Evolutionary conservation across 2,888 invertebrate genomes (phyloP).

Genomic region (Rhorus exstirpatorius): DNA sequence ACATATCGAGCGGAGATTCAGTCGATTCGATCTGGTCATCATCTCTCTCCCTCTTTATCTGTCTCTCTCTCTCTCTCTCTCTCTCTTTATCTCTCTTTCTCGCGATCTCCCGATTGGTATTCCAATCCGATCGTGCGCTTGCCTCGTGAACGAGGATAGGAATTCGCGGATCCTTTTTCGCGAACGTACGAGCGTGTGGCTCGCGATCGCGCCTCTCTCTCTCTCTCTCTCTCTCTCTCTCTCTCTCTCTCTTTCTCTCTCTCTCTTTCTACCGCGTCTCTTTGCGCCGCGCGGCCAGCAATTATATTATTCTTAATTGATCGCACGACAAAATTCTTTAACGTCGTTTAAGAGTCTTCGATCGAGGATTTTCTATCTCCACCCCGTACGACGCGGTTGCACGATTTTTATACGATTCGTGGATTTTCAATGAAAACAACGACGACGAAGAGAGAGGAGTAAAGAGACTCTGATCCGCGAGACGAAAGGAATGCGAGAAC

Average conservation of each 20-base stretch:
- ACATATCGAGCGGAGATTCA: slow-evolving; percentile 61
- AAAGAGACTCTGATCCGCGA: not conserved
- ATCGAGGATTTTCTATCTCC: slow-evolving; percentile 33
- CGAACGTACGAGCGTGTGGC: slow-evolving; percentile 43
- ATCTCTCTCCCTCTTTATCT: slow-evolving; percentile 20
- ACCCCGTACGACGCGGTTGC: slow-evolving; percentile 15
- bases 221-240: not conserved
- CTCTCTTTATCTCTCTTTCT: slow-evolving; percentile 17
- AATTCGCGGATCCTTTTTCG: slow-evolving; percentile 75
- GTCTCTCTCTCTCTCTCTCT: slow-evolving; percentile 57
- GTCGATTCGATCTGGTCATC: slow-evolving; percentile 50
- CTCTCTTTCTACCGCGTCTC: slow-evolving; percentile 58
- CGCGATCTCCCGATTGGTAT: slow-evolving; percentile 73
- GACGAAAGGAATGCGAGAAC: slow-evolving; percentile 21
- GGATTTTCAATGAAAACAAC: slow-evolving; percentile 57
- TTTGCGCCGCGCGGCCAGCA: slow-evolving; percentile 68
- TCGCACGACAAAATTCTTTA: slow-evolving; percentile 73
- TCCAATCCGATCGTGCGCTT: slow-evolving; percentile 74
- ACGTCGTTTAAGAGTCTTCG: slow-evolving; percentile 49
- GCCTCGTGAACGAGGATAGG: slow-evolving; percentile 68
- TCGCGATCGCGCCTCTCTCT: slow-evolving; percentile 29
- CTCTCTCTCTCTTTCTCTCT: not conserved
- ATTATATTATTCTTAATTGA: slow-evolving; percentile 78
- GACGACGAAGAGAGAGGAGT: not conserved
- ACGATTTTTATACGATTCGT: slow-evolving; percentile 52